Conservation (phyloP, 2,797 vertebrate species). For the Rhadinocentrus ornatus region DNA sequence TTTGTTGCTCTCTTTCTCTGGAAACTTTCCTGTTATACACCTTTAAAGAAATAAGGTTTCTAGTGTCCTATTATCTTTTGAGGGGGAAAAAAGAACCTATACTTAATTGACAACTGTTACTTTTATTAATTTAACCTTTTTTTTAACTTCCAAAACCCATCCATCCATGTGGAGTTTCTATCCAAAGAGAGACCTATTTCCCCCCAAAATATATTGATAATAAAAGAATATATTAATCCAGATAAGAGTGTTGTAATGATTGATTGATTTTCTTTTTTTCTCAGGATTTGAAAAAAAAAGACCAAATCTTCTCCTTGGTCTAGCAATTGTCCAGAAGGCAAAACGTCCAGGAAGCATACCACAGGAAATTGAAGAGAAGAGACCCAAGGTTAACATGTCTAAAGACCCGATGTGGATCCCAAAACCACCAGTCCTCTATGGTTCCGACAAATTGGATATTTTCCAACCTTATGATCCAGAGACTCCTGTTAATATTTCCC, state of each 20-base stretch:
- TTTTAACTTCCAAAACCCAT: background rate
- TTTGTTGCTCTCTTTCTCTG: no score
- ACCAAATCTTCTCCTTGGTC: slow-evolving; percentile 94
- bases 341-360: slow-evolving; percentile 82
- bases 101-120: background rate
- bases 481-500: slow-evolving; percentile 73
- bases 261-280: slow-evolving; percentile 6
- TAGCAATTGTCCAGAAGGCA: slow-evolving; percentile 92
- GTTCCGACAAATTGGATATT: slow-evolving; percentile 83
- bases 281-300: slow-evolving; percentile 92
- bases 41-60: no score
- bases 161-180: background rate
- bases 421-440: slow-evolving; percentile 69
- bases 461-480: slow-evolving; percentile 84
- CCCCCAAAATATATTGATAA: background rate
- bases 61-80: no score
- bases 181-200: background rate
- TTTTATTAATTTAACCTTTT: background rate
- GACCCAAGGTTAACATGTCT: slow-evolving; percentile 77
- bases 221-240: background rate
- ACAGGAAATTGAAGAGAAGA: slow-evolving; percentile 88
- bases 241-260: background rate
- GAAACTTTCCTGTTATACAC: no score
- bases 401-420: slow-evolving; percentile 82
- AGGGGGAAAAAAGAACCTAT: no score